Evolutionary conservation across 1,140 invertebrate genomes (phyloP), one percentile per base, ranked within the genome.

Genomic region (Drosophila murphyi): DNA sequence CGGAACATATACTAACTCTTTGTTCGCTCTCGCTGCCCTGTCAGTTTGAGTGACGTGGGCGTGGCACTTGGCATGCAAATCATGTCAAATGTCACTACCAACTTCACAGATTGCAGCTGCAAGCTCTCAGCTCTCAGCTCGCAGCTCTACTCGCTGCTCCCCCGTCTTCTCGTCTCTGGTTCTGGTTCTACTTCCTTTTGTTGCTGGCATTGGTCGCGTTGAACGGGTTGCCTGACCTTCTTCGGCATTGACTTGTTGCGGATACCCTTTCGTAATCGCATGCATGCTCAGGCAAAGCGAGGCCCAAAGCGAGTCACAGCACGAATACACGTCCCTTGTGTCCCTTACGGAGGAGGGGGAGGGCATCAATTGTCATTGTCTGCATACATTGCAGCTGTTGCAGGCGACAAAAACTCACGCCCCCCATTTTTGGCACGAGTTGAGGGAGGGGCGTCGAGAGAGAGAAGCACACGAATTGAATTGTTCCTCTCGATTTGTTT

Each of bases 21-120:
- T 47, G 37, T 34, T 69, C 68, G 79, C 41, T 61, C 51, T 64
- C 57, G 20, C 32, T 51, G 41, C 37, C 34, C 39, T 71, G 76
- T 76, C 72, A 67, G 60, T 41, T 80, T 83, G 80, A 89, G 59
- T 80, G 81, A 72, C 57, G 78, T 80, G 81, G 85, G 83, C 80
- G 83, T 88, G 83, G 83, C 85, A 89, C 80, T 80, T 83, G 85
- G 80, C 85, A 88, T 83, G 85, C 85, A 89, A 88, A 89, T 89
- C 85, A 85, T 88, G 85, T 88, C 85, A 89, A 89, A 88, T 85
- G 85, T 89, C 85, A 89, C 83, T 69, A 64, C 75, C 76, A 80
- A 71, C 65, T 68, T 29, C 31, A 60, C 55, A 80, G 63, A 54
- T 73, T 73, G 82, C 82, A 87, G 82, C 82, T 87, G 78, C 64